Conservation (phyloP, 2,888 invertebrate species). For the Ceriagrion tenellum region DNA sequence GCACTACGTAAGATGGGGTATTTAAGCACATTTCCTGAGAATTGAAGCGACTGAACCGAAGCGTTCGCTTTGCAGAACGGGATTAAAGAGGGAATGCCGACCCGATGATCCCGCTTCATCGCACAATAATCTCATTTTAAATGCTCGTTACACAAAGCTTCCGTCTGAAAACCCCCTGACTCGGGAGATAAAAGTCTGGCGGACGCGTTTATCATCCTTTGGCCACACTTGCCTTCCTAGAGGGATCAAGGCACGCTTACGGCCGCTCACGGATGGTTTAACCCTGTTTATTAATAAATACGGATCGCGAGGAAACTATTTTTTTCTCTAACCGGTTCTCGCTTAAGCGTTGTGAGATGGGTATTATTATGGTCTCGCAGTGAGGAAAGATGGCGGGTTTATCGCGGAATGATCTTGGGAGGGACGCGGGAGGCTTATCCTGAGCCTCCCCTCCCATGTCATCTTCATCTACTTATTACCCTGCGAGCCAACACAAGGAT, state of each 20-base stretch:
- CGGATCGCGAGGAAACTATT: not conserved
- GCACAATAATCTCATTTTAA: not conserved
- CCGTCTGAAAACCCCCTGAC: not conserved
- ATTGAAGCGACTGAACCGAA: not conserved
- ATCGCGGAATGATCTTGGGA: not conserved
- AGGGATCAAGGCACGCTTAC: not conserved
- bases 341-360: not conserved
- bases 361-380: not conserved
- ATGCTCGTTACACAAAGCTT: conserved; percentile 2
- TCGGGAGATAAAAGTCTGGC: not conserved
- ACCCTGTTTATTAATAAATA: conserved; percentile 43
- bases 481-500: too few species aligned
- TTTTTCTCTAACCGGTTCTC: not conserved
- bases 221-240: not conserved
- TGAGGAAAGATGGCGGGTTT: not conserved
- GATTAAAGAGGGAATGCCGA: not conserved
- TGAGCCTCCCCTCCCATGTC: too few species aligned
- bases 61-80: not conserved
- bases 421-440: too few species aligned
- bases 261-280: not conserved
- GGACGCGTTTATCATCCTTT: not conserved
- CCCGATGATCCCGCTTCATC: not conserved
- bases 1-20: not conserved
- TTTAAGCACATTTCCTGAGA: not conserved
- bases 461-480: too few species aligned